Evolutionary conservation across 2,113 vertebrate species (phyloP), one percentile per base, ranked within the genome.

Genomic region (Centropristis striata): DNA sequence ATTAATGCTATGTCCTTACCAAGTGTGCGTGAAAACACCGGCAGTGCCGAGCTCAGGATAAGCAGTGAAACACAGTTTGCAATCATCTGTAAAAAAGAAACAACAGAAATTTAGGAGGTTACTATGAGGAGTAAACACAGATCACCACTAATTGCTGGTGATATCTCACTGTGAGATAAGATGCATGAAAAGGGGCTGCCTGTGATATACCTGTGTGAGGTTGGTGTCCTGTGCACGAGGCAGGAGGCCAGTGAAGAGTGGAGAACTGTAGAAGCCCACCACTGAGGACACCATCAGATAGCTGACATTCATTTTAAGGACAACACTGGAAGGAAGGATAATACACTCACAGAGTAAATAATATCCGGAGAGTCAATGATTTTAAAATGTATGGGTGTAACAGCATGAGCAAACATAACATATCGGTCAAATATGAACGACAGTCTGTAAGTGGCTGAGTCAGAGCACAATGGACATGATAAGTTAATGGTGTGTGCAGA

Each of bases 241-340:
- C 71, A 97, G 90, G 83, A 99, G 94, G 37, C 87, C 78, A 23
- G 92, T 95, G 92, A 99, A 99, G 18, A 98, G 90, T 0, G 98
- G 96, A 47, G 97, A 98, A 79, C 97, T 98, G 44, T 99, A 99
- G 94, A 99, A 99, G 4, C 98, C 98, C 78, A 99, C 96, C 0
- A 99, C 95, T 0, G 98, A 99, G 1, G 97, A 97, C 23, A 98
- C 90, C 98, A 99, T 99, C 75, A 99, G 90, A 86, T 99, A 99
- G 70, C 98, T 98, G 89, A 64, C 12, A 74, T 21, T 59, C 78
- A 87, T 21, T 21, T 79, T 90, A 90, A 94, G 93, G 90, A 86
- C 7, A 79, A 79, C 16, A 71, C 16, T 37, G 9, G 41, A 74
- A 13, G 36, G 14, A 20, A 37, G 14, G 61, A 10, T 7, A 36